Evolutionary conservation across 2,113 vertebrate species (phyloP).

Genomic region (Gila orcuttii): DNA sequence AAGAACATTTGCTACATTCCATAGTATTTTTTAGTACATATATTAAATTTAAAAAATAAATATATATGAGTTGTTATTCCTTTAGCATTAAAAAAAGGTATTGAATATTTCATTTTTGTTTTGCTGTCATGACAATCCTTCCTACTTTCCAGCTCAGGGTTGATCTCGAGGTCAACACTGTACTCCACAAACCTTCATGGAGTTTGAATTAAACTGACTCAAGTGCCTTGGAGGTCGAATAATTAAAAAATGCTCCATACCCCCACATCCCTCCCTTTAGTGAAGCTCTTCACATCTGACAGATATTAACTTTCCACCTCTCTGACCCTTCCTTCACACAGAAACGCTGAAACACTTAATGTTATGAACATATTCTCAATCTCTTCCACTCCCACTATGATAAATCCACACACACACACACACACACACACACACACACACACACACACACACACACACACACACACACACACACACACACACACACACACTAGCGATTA

Average conservation of each 20-base stretch:
- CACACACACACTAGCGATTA: conserved; percentile 3
- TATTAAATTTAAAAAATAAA: neutral
- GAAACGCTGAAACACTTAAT: conserved; percentile 26
- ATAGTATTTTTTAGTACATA: neutral
- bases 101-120: neutral
- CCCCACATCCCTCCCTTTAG: conserved; percentile 32
- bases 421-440: too few relatives aligned
- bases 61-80: neutral
- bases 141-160: neutral
- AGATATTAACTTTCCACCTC: conserved; percentile 65
- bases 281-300: conserved; percentile 68
- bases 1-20: neutral
- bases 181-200: neutral
- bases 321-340: conserved; percentile 9
- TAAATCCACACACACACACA: neutral
- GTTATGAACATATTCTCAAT: conserved; percentile 9
- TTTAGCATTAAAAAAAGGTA: neutral
- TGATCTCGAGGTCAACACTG: neutral
- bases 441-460: neutral
- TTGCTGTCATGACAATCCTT: neutral
- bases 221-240: conserved; percentile 52
- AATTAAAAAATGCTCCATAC: conserved; percentile 49
- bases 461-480: neutral
- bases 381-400: conserved; percentile 31
- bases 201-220: conserved; percentile 26